Base-by-base conservation (phyloP, 2,888 invertebrate species). In the Caenorhabditis imperialis region DNA sequence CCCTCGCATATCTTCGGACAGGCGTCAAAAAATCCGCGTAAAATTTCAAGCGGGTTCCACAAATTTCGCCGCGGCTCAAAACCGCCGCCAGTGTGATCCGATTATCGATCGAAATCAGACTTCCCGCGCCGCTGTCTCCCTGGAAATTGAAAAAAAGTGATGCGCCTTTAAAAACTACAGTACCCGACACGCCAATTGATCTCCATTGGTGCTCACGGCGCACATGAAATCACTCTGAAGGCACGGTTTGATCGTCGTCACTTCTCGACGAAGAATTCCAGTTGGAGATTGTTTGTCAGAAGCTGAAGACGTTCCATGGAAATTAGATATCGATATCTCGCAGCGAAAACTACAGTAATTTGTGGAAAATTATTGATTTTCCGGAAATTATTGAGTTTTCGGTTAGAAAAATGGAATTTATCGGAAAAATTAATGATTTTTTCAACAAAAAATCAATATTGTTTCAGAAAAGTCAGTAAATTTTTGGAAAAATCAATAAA, bases 121-220 rank as follows among this genome's bases (percentile, higher is more conserved):
- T 44, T 4, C 62, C 62, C 8, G 45, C 62, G 27, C 62, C 62
- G 42, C 62, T 62, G 30, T 62, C 62, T 33, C 62, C 62, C 62
- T 62, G 20, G 27, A 62, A 30, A 30, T 7, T 10, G 4, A 35
- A 22, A 25, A 44, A 44, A 22, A 33, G 25, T 20, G n/a, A 18
- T 12, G 4, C n/a, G 3, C 1, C 2, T 8, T 16, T 8, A 14
- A 7, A 16, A 12, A 2, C 5, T 1, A 23, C 16, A 18, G 18
- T 20, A 62, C 62, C 18, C 20, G 35, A 14, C 62, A 62, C 6
- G 53, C 62, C 27, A 62, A 18, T 35, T 62, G 62, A 14, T 5
- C n/a, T 3, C 45, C 30, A 16, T 35, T 25, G 6, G 3, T 45
- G n/a, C 62, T 62, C 5, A 45, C 14, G 0, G 62, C n/a, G 20